Conservation (phyloP, 1,140 invertebrate genomes). For the Bombus confusus region DNA sequence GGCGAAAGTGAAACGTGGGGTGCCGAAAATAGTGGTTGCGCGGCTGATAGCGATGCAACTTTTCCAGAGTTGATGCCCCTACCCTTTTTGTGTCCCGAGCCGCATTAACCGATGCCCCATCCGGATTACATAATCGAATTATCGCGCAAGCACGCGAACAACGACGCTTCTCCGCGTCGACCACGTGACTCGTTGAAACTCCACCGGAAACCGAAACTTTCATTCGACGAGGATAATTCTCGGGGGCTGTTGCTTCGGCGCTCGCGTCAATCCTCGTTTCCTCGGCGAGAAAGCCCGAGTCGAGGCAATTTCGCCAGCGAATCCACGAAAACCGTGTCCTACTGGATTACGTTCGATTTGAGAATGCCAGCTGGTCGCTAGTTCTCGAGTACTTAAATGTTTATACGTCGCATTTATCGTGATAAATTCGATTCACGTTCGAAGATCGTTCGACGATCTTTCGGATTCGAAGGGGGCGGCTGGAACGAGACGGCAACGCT, state of each 20-base stretch:
- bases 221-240: constrained; percentile 10
- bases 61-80: constrained; percentile 18
- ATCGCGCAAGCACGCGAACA: constrained; percentile 44
- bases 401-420: no score
- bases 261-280: constrained; percentile 3
- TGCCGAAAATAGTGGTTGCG: not conserved
- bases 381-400: no score
- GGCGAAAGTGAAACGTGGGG: not conserved
- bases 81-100: no score
- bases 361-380: no score
- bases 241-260: not conserved
- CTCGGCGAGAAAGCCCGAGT: not conserved
- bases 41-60: constrained; percentile 25
- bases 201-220: constrained; percentile 19
- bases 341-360: no score
- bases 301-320: not conserved
- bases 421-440: no score
- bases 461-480: no score
- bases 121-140: constrained; percentile 49
- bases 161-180: constrained; percentile 14
- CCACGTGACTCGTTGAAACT: constrained; percentile 13
- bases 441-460: no score
- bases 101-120: constrained; percentile 29
- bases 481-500: no score
- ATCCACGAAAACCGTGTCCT: not conserved